These are phyloP conservation scores for Poecilus cupreus DNA, from an alignment of 2,888 invertebrate species.

Conservation along the genomic window DNA sequence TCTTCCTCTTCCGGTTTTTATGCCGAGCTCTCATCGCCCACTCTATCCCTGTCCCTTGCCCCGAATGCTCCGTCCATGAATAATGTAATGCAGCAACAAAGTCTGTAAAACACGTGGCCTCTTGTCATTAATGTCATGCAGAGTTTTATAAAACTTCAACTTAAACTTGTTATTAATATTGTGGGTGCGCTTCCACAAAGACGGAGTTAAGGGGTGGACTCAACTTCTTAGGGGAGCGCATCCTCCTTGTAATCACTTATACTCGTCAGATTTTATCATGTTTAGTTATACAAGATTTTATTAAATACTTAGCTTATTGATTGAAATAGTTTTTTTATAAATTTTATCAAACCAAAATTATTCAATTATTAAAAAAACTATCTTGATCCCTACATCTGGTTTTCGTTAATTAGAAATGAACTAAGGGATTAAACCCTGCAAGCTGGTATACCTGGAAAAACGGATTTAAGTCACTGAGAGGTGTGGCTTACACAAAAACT, in stretches of 20 bases:
- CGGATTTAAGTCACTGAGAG: too few relatives aligned
- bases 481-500: too few relatives aligned
- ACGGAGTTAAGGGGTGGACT: background rate
- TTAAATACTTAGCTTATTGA: background rate
- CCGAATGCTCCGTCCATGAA: conserved; percentile 22
- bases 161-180: conserved; percentile 56
- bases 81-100: conserved; percentile 42
- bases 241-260: background rate
- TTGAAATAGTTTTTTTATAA: too few relatives aligned
- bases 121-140: conserved; percentile 54
- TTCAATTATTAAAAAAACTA: too few relatives aligned
- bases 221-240: conserved; percentile 12
- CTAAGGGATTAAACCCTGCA: too few relatives aligned
- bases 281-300: background rate
- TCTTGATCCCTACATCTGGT: too few relatives aligned
- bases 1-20: conserved; percentile 11
- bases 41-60: background rate
- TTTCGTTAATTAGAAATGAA: too few relatives aligned
- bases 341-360: too few relatives aligned
- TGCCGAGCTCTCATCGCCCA: background rate
- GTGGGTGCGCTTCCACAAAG: conserved; percentile 4
- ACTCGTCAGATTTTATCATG: conserved; percentile 11
- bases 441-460: too few relatives aligned
- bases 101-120: conserved; percentile 46
- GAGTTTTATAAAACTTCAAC: conserved; percentile 49